Base-by-base conservation (phyloP, 2,113 vertebrate species). In the Taurulus bubalis region DNA sequence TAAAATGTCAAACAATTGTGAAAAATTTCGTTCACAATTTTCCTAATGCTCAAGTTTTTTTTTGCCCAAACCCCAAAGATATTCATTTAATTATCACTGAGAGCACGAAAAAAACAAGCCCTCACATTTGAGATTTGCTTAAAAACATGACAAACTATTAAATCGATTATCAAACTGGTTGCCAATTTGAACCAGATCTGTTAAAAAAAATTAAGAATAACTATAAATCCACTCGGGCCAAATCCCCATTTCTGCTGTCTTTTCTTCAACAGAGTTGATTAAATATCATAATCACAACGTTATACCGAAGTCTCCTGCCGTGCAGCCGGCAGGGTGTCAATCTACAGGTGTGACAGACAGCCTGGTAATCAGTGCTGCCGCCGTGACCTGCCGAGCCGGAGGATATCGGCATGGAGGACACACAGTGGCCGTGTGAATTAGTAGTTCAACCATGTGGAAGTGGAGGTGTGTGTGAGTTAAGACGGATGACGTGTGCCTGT, bases 401-500 rank as follows among this genome's bases (percentile, higher is more conserved):
- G 36, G 32, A 55, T 58, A 80, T 86, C 83, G 67, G 85, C 86
- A 89, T 78, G 81, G 84, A 81, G 38, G 87, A 78, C 75, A 85
- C 78, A 87, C 28, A 73, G 80, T 56, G 73, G 69, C 79, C 24
- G 75, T 80, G 86, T 81, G 83, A 89, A 90, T 92, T 90, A 91
- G 89, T 76, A 92, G 84, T 89, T 89, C 22, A 16, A 74, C 89
- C 84, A 74, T 90, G 86, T 92, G 86, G 83, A 90, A 80, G 90
- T 86, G 87, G 79, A 89, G 60, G 84, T 85, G 90, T 84, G 84
- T 71, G 78, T 45, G 75, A 51, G 63, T 62, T 72, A 84, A 88
- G 86, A 85, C 87, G 80, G 85, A 85, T 89, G 91, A 87, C 79
- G 77, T 74, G 80, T 74, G 72, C 3, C 0, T 60, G 70, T 55